Evolutionary conservation across 1,140 invertebrate genomes (phyloP).

Genomic region (Procambarus clarkii): DNA sequence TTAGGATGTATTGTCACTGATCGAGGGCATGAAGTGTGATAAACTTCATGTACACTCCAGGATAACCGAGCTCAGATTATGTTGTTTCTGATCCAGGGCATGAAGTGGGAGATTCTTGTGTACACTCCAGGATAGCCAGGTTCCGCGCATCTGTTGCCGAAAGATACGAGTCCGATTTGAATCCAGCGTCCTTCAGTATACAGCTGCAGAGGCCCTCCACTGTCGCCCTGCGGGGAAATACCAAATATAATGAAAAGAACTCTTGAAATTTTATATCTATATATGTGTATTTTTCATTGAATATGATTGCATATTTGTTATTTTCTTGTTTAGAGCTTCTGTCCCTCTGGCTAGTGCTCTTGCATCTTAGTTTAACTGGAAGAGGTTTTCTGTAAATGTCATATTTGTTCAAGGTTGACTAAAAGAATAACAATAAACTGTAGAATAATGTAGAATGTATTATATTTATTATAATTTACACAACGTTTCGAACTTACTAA

Average conservation of each 20-base stretch:
- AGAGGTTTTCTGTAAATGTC: too few species aligned
- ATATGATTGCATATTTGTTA: too few species aligned
- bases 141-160: constrained; percentile 87
- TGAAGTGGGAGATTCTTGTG: constrained; percentile 72
- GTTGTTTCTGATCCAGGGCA: constrained; percentile 73
- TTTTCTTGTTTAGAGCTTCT: too few species aligned
- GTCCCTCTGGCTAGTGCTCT: too few species aligned
- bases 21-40: constrained; percentile 73
- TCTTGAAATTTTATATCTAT: constrained; percentile 5
- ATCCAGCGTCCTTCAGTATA: constrained; percentile 84
- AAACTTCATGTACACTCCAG: constrained; percentile 73
- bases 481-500: too few species aligned
- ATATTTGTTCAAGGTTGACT: too few species aligned
- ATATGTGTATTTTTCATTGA: too few species aligned
- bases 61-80: constrained; percentile 73
- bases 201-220: constrained; percentile 91
- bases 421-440: too few species aligned
- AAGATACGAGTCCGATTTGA: constrained; percentile 92
- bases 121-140: constrained; percentile 74
- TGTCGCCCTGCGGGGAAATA: constrained; percentile 76
- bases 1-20: constrained; percentile 67
- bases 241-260: not conserved
- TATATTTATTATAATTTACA: too few species aligned
- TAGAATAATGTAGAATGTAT: too few species aligned
- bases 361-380: too few species aligned